Conservation (phyloP, 2,888 invertebrate genomes). For the Mamestra brassicae region DNA sequence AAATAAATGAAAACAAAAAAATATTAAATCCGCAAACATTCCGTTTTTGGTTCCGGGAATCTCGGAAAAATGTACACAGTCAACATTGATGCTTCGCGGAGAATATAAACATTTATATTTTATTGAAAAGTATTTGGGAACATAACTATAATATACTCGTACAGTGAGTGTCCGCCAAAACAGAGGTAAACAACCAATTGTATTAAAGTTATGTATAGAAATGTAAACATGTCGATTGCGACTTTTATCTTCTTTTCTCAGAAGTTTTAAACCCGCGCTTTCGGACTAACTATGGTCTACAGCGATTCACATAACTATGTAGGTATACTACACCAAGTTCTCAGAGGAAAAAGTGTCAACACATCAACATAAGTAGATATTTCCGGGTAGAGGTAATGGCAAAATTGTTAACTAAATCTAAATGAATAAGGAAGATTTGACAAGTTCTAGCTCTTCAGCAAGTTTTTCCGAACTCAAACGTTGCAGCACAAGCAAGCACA, state of each 20-base stretch:
- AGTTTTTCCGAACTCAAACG: no score
- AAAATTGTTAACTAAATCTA: no score
- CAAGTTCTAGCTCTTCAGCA: no score
- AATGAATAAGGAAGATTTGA: no score
- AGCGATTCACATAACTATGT: no score
- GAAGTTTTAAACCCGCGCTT: no score
- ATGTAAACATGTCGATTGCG: neutral
- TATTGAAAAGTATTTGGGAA: neutral
- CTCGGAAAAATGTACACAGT: constrained; percentile 22
- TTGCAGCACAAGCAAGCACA: neutral
- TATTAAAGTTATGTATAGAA: neutral
- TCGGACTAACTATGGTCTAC: no score
- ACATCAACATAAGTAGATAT: neutral
- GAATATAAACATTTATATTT: constrained; percentile 8
- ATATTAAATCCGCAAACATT: constrained; percentile 5
- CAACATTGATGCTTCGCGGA: constrained; percentile 26
- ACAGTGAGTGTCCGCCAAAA: neutral
- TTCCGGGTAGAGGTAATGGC: no score
- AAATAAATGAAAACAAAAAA: constrained; percentile 21
- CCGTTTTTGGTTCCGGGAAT: constrained; percentile 20
- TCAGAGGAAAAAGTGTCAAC: neutral
- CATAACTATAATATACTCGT: neutral
- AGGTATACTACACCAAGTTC: no score
- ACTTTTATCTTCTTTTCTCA: neutral
- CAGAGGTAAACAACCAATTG: neutral